Evolutionary conservation across 2,113 vertebrate species (phyloP).

Genomic region (Melanotaenia duboulayi): DNA sequence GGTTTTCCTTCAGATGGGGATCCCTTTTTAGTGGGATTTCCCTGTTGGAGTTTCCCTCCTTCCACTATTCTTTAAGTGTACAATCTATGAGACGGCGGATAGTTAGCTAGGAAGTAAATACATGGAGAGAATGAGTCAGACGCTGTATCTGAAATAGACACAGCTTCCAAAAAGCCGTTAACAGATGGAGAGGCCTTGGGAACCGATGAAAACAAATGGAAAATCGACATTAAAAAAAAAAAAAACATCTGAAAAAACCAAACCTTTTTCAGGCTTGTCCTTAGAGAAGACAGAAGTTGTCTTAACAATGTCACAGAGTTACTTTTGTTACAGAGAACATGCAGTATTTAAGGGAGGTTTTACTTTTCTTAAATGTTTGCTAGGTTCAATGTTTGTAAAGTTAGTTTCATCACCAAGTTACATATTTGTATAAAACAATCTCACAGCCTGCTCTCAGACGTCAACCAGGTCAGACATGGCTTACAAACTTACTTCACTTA

Average conservation of each 20-base stretch:
- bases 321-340: too few species aligned
- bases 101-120: slow-evolving; percentile 56
- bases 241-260: too few species aligned
- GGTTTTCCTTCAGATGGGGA: slow-evolving; percentile 61
- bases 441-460: too few species aligned
- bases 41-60: slow-evolving; percentile 51
- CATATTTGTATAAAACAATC: too few species aligned
- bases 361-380: too few species aligned
- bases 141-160: slow-evolving; percentile 67
- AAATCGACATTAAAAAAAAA: too few species aligned
- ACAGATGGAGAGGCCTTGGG: slow-evolving; percentile 34
- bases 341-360: too few species aligned
- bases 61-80: slow-evolving; percentile 50
- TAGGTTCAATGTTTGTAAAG: not conserved
- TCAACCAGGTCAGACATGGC: too few species aligned
- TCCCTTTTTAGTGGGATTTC: slow-evolving; percentile 69
- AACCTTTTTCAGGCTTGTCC: too few species aligned
- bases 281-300: not conserved
- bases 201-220: slow-evolving; percentile 11
- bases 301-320: too few species aligned
- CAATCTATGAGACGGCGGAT: slow-evolving; percentile 30
- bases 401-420: too few species aligned
- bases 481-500: too few species aligned
- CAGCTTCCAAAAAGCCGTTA: slow-evolving; percentile 25
- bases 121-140: slow-evolving; percentile 70